phyloP scores from a whole-genome alignment of 2,113 vertebrate species.

The Morone chrysops region DNA sequence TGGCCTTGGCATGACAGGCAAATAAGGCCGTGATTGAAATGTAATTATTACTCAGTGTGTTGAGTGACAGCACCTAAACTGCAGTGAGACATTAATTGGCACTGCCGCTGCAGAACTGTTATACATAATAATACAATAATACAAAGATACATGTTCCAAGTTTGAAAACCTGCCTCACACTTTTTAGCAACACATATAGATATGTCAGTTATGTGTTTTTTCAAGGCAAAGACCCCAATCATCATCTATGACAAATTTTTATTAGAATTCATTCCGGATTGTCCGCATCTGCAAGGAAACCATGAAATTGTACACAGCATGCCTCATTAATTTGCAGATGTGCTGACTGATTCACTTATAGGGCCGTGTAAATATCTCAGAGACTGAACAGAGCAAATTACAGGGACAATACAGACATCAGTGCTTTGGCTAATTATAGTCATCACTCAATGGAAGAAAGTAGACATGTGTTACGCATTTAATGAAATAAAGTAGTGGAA shows the following conservation, averaged over 20 bases:
- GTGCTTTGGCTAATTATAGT: conserved; percentile 56
- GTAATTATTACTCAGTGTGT: conserved; percentile 16
- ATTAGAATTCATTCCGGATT: conserved; percentile 32
- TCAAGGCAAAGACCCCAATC: background rate
- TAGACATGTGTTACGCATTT: conserved; percentile 44
- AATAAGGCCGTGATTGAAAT: conserved; percentile 66
- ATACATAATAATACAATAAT: conserved; percentile 44
- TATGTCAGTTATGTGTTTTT: conserved; percentile 11
- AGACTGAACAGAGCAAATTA: conserved; percentile 62
- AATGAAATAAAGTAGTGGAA: conserved; percentile 12
- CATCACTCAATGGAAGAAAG: conserved; percentile 50
- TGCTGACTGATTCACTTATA: conserved; percentile 70
- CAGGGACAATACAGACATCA: conserved; percentile 54
- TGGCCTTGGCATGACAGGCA: conserved; percentile 59
- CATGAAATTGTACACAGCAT: conserved; percentile 39
- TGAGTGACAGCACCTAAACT: conserved; percentile 60
- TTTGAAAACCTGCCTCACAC: conserved; percentile 50
- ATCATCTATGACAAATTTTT: conserved; percentile 18
- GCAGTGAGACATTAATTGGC: conserved; percentile 40
- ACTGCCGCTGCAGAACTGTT: conserved; percentile 21
- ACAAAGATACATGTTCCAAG: conserved; percentile 8
- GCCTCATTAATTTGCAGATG: conserved; percentile 68
- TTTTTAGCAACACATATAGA: conserved; percentile 15
- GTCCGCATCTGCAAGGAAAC: conserved; percentile 28
- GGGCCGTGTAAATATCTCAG: conserved; percentile 43